Base-by-base conservation (phyloP, 1,140 invertebrate species). In the Oryctes rhinoceros region DNA sequence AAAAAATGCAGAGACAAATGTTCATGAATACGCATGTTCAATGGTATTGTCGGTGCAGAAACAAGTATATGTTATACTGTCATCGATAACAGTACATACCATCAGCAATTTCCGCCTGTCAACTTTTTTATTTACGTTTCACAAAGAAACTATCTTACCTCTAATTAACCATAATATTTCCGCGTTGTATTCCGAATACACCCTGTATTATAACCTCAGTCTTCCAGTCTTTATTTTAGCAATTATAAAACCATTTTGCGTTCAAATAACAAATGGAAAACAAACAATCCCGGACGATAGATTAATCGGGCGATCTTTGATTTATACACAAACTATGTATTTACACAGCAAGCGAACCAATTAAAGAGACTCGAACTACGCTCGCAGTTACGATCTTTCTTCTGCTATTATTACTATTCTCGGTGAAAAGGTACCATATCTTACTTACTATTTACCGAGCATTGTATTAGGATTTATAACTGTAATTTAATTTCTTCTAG, bases 391-490 rank as follows among this genome's bases (percentile, higher is more conserved):
- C 18, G n/a, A 59, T 59, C 53, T 15, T 59, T 59, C 53, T 59
- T n/a, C 53, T 59, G 15, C 53, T 59, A 18, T 59, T 59, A 59
- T 59, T 59, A 59, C 53, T 59, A 59, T 59, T 59, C 15, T 59
- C 18, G 18, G 53, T 18, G 18, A 59, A 18, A 59, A n/a, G 53
- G 39, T 10, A n/a, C 53, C 53, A 18, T 59, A 59, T 59, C 53
- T n/a, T 59, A 59, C 53, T n/a, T 59, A 59, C 53, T 59, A 59
- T 59, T 59, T 59, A 59, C 53, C 53, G 5, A 59, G 53, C 53
- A 59, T 59, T 59, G 53, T 59, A 59, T 59, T 59, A 59, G 15
- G 53, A 59, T 59, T 59, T 59, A 59, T 59, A 59, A 59, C 53
- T 59, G 53, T 59, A 59, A 59, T 59, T 59, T 59, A 59, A 59